Evolutionary conservation across 2,113 vertebrate genomes (phyloP).

Genomic region (Menidia beryllina): DNA sequence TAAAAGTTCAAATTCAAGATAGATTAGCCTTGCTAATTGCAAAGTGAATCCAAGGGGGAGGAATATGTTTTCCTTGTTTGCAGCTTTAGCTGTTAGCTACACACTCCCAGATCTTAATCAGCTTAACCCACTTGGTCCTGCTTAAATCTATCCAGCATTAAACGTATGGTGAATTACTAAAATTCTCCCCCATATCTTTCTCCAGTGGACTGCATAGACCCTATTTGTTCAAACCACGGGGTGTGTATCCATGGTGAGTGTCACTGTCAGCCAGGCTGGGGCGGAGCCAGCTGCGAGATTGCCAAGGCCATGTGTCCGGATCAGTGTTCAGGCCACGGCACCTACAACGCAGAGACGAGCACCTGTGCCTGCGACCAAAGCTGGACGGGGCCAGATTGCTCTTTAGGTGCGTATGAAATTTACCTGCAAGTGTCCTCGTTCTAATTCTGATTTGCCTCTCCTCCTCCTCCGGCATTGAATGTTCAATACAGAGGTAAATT

Average conservation of each 20-base stretch:
- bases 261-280: conserved; percentile 95
- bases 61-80: too few relatives aligned
- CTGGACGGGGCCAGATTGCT: conserved; percentile 97
- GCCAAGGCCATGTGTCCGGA: conserved; percentile 96
- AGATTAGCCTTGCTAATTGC: too few relatives aligned
- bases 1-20: too few relatives aligned
- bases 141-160: neutral
- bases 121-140: neutral
- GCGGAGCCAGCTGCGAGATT: conserved; percentile 93
- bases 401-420: conserved; percentile 84
- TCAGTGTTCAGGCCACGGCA: conserved; percentile 97
- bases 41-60: too few relatives aligned
- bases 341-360: conserved; percentile 89
- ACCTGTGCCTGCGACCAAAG: conserved; percentile 93
- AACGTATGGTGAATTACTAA: neutral
- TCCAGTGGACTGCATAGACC: conserved; percentile 95
- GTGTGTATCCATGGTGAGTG: conserved; percentile 96
- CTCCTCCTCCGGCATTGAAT: too few relatives aligned
- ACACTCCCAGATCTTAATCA: neutral
- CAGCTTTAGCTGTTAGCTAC: neutral
- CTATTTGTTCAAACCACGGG: conserved; percentile 90
- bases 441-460: too few relatives aligned
- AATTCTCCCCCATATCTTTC: conserved; percentile 1
- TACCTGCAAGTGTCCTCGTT: neutral
- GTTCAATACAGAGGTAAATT: too few relatives aligned